These are phyloP conservation scores for Chymomyza procnemis DNA, from an alignment of 2,888 invertebrate species.

Conservation along the genomic window DNA sequence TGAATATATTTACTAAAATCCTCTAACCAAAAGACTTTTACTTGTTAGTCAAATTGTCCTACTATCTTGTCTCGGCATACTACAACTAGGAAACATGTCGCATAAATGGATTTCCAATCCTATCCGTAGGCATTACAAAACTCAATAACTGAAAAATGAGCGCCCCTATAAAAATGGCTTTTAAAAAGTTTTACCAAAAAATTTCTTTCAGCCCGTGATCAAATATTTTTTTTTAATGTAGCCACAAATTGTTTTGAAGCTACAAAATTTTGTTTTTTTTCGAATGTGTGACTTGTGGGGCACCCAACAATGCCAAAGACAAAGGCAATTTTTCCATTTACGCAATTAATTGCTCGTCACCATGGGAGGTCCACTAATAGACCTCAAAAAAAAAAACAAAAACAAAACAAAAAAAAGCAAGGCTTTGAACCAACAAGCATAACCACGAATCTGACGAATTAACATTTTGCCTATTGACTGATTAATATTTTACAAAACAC, in stretches of 20 bases:
- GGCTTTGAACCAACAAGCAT: conserved; percentile 9
- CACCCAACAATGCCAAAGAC: conserved; percentile 61
- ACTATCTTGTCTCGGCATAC: neutral
- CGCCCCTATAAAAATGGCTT: conserved; percentile 23
- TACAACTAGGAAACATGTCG: neutral
- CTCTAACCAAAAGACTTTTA: no score
- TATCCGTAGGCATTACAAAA: neutral
- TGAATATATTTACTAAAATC: no score
- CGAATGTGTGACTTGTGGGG: conserved; percentile 69
- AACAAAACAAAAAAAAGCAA: no score
- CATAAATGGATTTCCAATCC: neutral
- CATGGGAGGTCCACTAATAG: conserved; percentile 73
- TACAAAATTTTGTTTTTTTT: conserved; percentile 7
- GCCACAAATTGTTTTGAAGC: neutral
- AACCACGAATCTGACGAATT: conserved; percentile 57
- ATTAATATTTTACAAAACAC: conserved; percentile 21
- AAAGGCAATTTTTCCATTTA: conserved; percentile 70
- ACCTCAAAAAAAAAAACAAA: conserved; percentile 37
- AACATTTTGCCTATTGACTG: conserved; percentile 64
- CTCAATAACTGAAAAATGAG: conserved; percentile 14
- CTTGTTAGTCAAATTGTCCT: no score
- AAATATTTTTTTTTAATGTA: conserved; percentile 2
- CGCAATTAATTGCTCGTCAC: conserved; percentile 75
- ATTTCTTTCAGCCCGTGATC: neutral
- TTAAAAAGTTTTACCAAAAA: neutral